A percentile compares a stretch with the other conserved stretches of the same genome.
Conservation (phyloP, 2,113 vertebrate species). For the Ochotona princeps region DNA sequence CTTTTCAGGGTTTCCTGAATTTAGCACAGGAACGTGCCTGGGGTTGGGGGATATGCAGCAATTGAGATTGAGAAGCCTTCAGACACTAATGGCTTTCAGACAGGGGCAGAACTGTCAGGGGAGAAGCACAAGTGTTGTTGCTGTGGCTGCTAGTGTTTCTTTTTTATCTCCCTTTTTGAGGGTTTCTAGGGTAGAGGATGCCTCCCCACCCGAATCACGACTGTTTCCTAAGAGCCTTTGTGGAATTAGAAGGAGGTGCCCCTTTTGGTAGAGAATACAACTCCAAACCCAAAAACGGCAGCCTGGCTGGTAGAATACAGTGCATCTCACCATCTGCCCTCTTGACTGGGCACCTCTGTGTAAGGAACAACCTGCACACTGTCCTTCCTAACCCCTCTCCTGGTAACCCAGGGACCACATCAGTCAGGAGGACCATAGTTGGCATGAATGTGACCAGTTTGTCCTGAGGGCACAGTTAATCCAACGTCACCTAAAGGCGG, state of each 20-base stretch:
- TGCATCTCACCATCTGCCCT: neutral
- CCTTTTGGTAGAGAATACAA: neutral
- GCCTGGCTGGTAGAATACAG: neutral
- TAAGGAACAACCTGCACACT: neutral
- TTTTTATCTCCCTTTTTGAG: too few relatives aligned
- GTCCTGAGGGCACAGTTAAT: neutral
- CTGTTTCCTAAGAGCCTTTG: neutral
- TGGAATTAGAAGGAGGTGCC: neutral
- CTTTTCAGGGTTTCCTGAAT: neutral
- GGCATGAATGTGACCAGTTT: neutral
- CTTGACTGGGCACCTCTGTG: neutral
- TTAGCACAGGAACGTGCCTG: neutral
- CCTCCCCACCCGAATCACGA: neutral
- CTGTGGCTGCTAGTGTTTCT: neutral
- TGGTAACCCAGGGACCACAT: neutral
- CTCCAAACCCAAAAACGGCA: neutral
- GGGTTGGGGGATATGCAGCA: neutral
- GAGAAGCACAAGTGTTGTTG: neutral
- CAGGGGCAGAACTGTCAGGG: neutral
- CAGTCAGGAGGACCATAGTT: neutral
- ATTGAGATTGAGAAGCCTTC: neutral
- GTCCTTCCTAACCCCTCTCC: neutral
- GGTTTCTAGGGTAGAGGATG: neutral
- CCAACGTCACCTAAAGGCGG: neutral
- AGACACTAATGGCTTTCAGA: neutral